Evolutionary conservation across 1,140 invertebrate genomes (phyloP).

Genomic region (Latrodectus geometricus): DNA sequence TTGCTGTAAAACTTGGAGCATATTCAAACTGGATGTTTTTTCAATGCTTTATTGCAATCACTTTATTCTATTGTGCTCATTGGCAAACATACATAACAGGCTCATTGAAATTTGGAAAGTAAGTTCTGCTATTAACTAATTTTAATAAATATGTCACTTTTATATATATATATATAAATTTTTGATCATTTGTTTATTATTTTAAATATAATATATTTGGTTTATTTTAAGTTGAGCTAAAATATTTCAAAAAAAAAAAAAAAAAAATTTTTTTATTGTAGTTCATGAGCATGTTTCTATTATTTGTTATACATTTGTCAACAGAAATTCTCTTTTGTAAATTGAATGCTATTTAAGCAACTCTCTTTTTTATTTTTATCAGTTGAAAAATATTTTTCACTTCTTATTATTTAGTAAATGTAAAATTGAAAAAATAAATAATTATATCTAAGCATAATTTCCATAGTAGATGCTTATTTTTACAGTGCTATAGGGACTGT

Average conservation of each 20-base stretch:
- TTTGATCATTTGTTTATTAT: not conserved
- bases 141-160: not conserved
- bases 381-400: too few relatives aligned
- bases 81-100: constrained; percentile 99
- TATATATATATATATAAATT: not conserved
- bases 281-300: too few relatives aligned
- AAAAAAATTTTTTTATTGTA: not conserved
- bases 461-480: too few relatives aligned
- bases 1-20: constrained; percentile 89
- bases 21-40: constrained; percentile 95
- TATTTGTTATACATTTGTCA: too few relatives aligned
- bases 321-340: too few relatives aligned
- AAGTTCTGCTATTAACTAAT: constrained; percentile 63
- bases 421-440: too few relatives aligned
- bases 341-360: too few relatives aligned
- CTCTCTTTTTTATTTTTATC: too few relatives aligned
- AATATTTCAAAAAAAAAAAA: not conserved
- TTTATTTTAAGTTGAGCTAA: not conserved
- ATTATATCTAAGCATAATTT: too few relatives aligned
- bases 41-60: constrained; percentile 93
- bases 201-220: not conserved
- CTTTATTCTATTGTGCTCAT: constrained; percentile 98
- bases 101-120: constrained; percentile 89
- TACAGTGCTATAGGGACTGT: too few relatives aligned
- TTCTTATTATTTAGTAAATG: too few relatives aligned